These are phyloP conservation scores for Aphaenogaster ashmeadi DNA, from an alignment of 1,140 invertebrate genomes.

Conservation along the genomic window DNA sequence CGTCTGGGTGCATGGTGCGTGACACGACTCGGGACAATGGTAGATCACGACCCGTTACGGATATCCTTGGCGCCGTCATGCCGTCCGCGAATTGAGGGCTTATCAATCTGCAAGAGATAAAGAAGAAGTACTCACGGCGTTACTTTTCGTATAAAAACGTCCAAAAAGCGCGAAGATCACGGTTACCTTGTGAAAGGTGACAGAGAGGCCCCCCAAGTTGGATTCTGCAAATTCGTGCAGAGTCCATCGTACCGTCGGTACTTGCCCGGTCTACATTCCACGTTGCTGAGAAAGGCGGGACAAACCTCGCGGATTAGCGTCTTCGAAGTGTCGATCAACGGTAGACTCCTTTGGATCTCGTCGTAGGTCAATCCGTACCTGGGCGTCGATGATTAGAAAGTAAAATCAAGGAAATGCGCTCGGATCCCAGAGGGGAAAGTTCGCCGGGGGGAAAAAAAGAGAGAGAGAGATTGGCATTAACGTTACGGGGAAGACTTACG, in stretches of 20 bases:
- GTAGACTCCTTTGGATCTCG: slow-evolving; percentile 95
- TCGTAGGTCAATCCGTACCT: slow-evolving; percentile 95
- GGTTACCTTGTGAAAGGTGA: slow-evolving; percentile 93
- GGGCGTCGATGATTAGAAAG: slow-evolving; percentile 65
- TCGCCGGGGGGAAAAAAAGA: neutral
- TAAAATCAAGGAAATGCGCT: neutral
- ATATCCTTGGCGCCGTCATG: slow-evolving; percentile 93
- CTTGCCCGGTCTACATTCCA: slow-evolving; percentile 96
- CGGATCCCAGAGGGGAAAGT: neutral
- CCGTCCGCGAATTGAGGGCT: slow-evolving; percentile 93
- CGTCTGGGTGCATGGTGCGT: slow-evolving; percentile 96
- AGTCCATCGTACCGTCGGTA: slow-evolving; percentile 96
- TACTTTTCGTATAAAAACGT: neutral
- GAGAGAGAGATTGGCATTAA: neutral
- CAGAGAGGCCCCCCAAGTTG: slow-evolving; percentile 95
- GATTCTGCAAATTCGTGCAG: slow-evolving; percentile 97
- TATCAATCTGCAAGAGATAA: slow-evolving; percentile 88
- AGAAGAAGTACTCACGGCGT: neutral
- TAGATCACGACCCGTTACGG: slow-evolving; percentile 91
- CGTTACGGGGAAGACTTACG: slow-evolving; percentile 88
- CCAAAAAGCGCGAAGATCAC: neutral
- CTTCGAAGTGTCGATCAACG: slow-evolving; percentile 96
- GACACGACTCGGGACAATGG: slow-evolving; percentile 95
- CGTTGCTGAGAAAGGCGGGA: slow-evolving; percentile 94
- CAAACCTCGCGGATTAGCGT: slow-evolving; percentile 95